Conservation (phyloP, 2,113 vertebrate species). For the Charadrius vociferus region DNA sequence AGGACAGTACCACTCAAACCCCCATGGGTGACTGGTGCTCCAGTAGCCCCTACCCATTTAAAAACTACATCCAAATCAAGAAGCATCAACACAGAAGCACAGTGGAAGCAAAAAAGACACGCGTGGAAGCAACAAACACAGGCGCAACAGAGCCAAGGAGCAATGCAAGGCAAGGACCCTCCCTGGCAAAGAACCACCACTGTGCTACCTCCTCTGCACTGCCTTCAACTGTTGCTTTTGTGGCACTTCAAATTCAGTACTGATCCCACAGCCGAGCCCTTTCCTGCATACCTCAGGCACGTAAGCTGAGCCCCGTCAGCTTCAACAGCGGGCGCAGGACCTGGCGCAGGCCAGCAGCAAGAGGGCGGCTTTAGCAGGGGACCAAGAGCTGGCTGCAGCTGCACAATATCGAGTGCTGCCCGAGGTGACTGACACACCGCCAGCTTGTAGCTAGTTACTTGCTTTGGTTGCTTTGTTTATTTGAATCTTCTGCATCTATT, state of each 20-base stretch:
- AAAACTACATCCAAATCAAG: not conserved
- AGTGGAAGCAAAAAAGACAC: not conserved
- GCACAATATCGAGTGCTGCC: not conserved
- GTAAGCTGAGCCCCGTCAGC: not conserved
- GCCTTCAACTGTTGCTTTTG: not conserved
- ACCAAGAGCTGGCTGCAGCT: not conserved
- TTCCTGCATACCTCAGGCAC: too few species aligned
- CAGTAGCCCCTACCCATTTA: not conserved
- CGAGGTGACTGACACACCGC: not conserved
- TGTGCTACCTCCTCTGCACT: not conserved
- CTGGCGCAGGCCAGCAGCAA: not conserved
- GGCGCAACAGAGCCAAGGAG: not conserved
- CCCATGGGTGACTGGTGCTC: not conserved
- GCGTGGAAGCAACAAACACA: not conserved
- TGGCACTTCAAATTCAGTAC: not conserved
- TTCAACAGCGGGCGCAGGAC: not conserved
- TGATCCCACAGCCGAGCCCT: accelerated
- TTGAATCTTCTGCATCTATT: slow-evolving; percentile 17
- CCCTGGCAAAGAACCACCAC: not conserved
- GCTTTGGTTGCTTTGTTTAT: slow-evolving; percentile 4
- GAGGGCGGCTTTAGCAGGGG: not conserved
- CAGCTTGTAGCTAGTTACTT: not conserved
- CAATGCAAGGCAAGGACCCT: not conserved
- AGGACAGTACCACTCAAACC: not conserved
- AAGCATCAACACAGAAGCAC: not conserved